These are phyloP conservation scores for Brachyhypopomus occidentalis DNA, from an alignment of 2,113 vertebrate genomes.

Conservation along the genomic window DNA sequence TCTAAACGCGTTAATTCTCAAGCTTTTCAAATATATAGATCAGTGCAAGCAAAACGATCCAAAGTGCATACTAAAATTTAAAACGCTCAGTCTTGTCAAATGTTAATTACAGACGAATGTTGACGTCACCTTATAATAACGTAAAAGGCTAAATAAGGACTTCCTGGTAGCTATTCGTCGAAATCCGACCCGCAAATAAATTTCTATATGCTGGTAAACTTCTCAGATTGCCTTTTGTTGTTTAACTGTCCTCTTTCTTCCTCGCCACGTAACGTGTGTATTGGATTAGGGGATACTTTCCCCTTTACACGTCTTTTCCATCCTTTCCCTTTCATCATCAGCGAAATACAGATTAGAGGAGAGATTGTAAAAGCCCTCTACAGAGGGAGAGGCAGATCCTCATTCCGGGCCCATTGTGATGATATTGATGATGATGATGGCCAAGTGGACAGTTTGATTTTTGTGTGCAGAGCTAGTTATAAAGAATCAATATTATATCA, in stretches of 20 bases:
- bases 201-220: conserved; percentile 46
- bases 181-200: background rate
- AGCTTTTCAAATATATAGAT: too few species aligned
- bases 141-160: too few species aligned
- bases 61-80: too few species aligned
- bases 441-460: conserved; percentile 99
- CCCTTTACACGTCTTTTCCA: conserved; percentile 61
- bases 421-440: conserved; percentile 99
- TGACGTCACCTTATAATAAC: conserved; percentile 8
- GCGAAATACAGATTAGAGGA: conserved; percentile 90
- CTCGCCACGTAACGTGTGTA: conserved; percentile 21
- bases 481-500: conserved; percentile 99
- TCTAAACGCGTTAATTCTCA: too few species aligned
- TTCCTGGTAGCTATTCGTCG: background rate
- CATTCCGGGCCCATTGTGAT: conserved; percentile 96
- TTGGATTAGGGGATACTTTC: conserved; percentile 68
- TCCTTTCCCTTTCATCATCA: conserved; percentile 84
- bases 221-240: conserved; percentile 28
- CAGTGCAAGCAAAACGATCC: too few species aligned
- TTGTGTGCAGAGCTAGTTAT: conserved; percentile 99
- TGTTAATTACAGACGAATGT: background rate
- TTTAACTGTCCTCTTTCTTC: conserved; percentile 45
- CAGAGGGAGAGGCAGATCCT: conserved; percentile 77
- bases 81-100: background rate
- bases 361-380: conserved; percentile 79